These are phyloP conservation scores for Amphimallon solstitiale DNA, from an alignment of 2,888 invertebrate species.

Conservation along the genomic window DNA sequence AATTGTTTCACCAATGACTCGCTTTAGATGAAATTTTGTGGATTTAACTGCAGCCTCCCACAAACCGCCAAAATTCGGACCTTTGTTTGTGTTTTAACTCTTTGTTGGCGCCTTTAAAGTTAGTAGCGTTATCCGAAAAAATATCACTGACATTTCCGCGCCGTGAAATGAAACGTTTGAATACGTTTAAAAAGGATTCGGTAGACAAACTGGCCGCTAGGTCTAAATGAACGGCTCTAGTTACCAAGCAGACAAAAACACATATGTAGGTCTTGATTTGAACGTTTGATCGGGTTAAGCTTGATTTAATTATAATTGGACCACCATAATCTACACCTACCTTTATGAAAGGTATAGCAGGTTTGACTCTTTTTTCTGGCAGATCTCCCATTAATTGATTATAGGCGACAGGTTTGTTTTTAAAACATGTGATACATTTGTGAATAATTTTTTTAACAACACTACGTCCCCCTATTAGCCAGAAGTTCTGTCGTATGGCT, in stretches of 20 bases:
- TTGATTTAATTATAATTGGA: conserved; percentile 29
- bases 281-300: conserved; percentile 15
- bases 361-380: conserved; percentile 37
- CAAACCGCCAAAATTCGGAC: conserved; percentile 54
- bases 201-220: conserved; percentile 40
- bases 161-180: conserved; percentile 41
- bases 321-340: conserved; percentile 40
- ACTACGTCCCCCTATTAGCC: conserved; percentile 17
- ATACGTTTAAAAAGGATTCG: conserved; percentile 41
- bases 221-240: conserved; percentile 45
- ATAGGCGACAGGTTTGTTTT: background rate
- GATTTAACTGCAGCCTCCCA: conserved; percentile 56
- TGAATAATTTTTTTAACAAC: background rate
- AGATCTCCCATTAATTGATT: conserved; percentile 45
- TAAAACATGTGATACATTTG: no score
- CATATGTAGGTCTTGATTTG: conserved; percentile 41
- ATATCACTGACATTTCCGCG: conserved; percentile 38
- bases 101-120: conserved; percentile 37
- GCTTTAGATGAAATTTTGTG: conserved; percentile 52
- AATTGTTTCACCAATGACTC: conserved; percentile 47
- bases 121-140: conserved; percentile 41
- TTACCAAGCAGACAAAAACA: conserved; percentile 45
- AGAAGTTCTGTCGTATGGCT: conserved; percentile 17
- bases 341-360: conserved; percentile 23
- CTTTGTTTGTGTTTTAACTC: background rate